A percentile compares a stretch with the other conserved stretches of the same genome.
These are phyloP conservation scores for Arenaria interpres DNA, from an alignment of 2,113 vertebrate genomes.

Conservation along the genomic window DNA sequence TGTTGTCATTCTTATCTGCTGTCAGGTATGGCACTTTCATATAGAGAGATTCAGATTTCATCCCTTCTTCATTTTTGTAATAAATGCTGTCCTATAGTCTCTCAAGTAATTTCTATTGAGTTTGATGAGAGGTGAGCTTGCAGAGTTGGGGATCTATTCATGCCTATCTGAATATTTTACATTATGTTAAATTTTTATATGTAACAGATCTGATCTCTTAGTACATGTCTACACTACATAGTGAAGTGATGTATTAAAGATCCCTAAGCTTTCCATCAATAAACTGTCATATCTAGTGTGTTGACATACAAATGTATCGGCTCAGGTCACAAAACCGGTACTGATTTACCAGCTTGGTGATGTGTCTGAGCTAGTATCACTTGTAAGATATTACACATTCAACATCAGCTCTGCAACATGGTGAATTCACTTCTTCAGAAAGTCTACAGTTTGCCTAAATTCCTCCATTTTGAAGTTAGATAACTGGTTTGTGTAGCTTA, in stretches of 20 bases:
- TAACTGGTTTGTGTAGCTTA: background rate
- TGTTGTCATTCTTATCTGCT: conserved; percentile 32
- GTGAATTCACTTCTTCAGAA: background rate
- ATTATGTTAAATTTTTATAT: background rate
- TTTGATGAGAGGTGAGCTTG: background rate
- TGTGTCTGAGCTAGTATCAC: background rate
- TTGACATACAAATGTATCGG: background rate
- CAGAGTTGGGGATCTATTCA: background rate
- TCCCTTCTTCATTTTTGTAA: background rate
- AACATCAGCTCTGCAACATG: background rate
- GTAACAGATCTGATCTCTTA: background rate
- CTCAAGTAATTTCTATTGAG: background rate
- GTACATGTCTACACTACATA: background rate
- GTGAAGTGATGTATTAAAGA: background rate
- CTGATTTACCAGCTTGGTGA: background rate
- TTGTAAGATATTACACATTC: background rate
- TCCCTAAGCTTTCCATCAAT: background rate
- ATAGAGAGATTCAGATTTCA: background rate
- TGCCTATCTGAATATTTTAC: background rate
- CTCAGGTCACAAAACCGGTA: background rate
- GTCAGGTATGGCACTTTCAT: background rate
- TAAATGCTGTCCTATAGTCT: background rate
- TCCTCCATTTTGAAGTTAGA: background rate
- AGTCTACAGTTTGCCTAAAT: background rate
- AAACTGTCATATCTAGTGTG: background rate